phyloP scores from a whole-genome alignment of 2,888 invertebrate species.

The Anarsia innoxiella region DNA sequence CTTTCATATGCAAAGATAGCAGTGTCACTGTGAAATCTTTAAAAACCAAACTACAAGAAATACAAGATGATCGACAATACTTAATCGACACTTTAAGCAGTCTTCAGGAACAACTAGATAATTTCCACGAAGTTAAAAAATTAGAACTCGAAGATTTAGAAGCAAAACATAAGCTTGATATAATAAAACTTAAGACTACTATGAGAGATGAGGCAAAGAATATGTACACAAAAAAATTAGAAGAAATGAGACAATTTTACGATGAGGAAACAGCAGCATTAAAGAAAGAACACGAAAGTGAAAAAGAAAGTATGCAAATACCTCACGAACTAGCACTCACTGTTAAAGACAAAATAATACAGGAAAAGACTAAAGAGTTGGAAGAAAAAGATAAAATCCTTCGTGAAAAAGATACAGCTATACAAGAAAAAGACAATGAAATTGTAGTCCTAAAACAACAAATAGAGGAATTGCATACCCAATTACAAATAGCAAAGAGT shows the following conservation, averaged over 20 bases:
- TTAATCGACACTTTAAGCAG: conserved; percentile 38
- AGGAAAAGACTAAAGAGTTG: no score
- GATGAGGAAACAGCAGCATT: conserved; percentile 36
- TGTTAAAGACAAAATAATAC: neutral
- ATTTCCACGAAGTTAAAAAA: conserved; percentile 38
- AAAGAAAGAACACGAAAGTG: conserved; percentile 22
- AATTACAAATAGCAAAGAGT: no score
- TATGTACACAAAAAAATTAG: conserved; percentile 40
- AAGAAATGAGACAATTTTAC: conserved; percentile 35
- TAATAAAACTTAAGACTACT: conserved; percentile 35
- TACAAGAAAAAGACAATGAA: conserved; percentile 27
- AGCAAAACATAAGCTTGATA: conserved; percentile 44
- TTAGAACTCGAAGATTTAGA: conserved; percentile 48
- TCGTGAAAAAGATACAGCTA: conserved; percentile 34
- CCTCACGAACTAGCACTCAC: conserved; percentile 28
- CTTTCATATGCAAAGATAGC: conserved; percentile 31
- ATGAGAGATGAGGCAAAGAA: conserved; percentile 38
- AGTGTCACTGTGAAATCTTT: conserved; percentile 34
- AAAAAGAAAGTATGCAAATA: conserved; percentile 27
- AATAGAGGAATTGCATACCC: conserved; percentile 42
- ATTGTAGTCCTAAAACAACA: conserved; percentile 34
- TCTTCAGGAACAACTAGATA: conserved; percentile 41
- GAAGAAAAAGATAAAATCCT: conserved; percentile 39
- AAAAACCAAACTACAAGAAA: conserved; percentile 42
- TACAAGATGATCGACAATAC: conserved; percentile 38